A percentile compares a stretch with the other conserved stretches of the same genome.
Conservation (phyloP, 2,888 invertebrate species). For the Morpho deidamia region DNA sequence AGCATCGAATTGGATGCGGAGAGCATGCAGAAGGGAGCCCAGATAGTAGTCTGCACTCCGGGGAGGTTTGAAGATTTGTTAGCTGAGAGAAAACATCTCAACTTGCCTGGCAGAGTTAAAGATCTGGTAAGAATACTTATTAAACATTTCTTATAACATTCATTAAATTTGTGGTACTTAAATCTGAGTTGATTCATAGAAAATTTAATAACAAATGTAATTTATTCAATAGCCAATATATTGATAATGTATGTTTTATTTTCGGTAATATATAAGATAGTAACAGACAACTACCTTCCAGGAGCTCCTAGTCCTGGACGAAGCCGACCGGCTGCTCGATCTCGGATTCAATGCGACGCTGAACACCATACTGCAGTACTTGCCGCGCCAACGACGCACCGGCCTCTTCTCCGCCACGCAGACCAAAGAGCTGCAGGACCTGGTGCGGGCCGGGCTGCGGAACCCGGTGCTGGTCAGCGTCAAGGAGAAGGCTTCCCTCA, state of each 20-base stretch:
- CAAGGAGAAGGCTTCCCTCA: slow-evolving; percentile 88
- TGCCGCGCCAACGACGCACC: slow-evolving; percentile 96
- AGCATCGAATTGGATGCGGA: slow-evolving; percentile 86
- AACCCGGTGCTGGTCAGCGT: slow-evolving; percentile 95
- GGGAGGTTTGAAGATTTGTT: slow-evolving; percentile 94
- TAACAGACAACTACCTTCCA: slow-evolving; percentile 42
- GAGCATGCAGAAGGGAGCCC: slow-evolving; percentile 83
- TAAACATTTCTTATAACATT: too few relatives aligned
- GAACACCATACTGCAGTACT: slow-evolving; percentile 91
- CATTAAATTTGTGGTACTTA: too few relatives aligned
- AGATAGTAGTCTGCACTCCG: slow-evolving; percentile 96
- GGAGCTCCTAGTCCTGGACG: slow-evolving; percentile 96
- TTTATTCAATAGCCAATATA: too few relatives aligned
- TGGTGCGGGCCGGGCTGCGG: slow-evolving; percentile 94
- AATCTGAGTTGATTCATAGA: too few relatives aligned
- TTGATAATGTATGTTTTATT: too few relatives aligned
- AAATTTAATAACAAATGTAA: too few relatives aligned
- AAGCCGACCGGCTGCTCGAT: slow-evolving; percentile 96
- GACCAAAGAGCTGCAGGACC: slow-evolving; percentile 93
- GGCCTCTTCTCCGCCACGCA: slow-evolving; percentile 99
- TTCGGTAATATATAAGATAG: too few relatives aligned
- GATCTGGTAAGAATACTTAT: slow-evolving; percentile 78
- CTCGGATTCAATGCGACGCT: slow-evolving; percentile 93
- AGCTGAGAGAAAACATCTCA: slow-evolving; percentile 82
- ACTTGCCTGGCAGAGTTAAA: slow-evolving; percentile 85